A percentile compares a stretch with the other conserved stretches of the same genome.
Evolutionary conservation across 1,140 invertebrate genomes (phyloP).

Genomic region (Heliconius congener): DNA sequence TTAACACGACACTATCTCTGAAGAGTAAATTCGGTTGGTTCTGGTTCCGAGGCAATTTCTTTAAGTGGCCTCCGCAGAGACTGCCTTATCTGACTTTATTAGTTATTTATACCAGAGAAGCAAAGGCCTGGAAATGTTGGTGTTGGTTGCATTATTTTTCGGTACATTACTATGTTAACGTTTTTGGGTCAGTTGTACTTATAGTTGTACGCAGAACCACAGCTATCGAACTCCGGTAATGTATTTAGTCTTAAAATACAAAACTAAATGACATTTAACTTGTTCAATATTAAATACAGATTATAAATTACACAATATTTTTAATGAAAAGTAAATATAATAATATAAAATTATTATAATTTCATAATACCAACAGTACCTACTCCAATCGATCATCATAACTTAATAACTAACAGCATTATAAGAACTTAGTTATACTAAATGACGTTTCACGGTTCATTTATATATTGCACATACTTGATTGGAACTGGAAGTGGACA

Average conservation of each 20-base stretch:
- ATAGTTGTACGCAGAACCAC: not conserved
- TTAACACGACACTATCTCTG: conserved; percentile 41
- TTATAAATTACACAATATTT: not conserved
- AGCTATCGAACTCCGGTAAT: not conserved
- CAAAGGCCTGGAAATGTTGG: conserved; percentile 43
- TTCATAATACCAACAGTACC: not conserved
- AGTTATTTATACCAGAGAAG: conserved; percentile 52
- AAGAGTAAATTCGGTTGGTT: conserved; percentile 40
- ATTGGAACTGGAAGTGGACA: not conserved
- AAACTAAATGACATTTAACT: not conserved
- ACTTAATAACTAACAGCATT: not conserved
- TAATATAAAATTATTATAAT: not conserved
- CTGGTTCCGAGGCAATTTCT: conserved; percentile 46
- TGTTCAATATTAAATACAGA: not conserved
- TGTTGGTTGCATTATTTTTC: conserved; percentile 49
- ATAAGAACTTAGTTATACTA: not conserved
- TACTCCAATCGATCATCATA: not conserved
- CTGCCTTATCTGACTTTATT: conserved; percentile 53
- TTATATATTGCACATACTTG: not conserved
- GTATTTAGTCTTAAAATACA: not conserved
- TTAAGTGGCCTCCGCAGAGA: conserved; percentile 49
- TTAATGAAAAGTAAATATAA: not conserved
- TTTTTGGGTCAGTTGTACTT: not conserved
- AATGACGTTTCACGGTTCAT: not conserved
- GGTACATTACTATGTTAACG: not conserved